Evolutionary conservation across 2,113 vertebrate genomes (phyloP), one percentile per base, ranked within the genome.

Genomic region (Sinocyclocheilus anophthalmus): DNA sequence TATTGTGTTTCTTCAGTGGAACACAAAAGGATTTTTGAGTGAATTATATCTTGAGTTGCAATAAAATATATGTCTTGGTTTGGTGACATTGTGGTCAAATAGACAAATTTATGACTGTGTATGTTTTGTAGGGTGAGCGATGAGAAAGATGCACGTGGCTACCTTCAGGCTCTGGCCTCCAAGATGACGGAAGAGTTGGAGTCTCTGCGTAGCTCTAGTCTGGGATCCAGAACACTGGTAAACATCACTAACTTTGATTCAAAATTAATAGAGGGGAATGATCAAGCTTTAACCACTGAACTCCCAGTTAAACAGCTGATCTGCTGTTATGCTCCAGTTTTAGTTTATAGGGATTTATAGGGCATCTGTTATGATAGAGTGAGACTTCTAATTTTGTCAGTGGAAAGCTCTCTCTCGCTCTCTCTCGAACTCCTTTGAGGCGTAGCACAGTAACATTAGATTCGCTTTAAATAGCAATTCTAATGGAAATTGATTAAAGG

Each of bases 161-260:
- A 99, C 87, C 97, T 99, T 42, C 98, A 99, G 77, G 97, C 98
- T 30, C 91, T 99, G 81, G 97, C 98, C 84, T 97, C 97, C 48
- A 99, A 99, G 94, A 99, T 99, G 97, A 98, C 97, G 0, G 98
- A 99, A 89, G 98, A 99, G 90, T 94, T 99, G 1, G 98, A 99
- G 87, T 93, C 96, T 0, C 88, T 99, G 73, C 94, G 97, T 59
- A 97, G 94, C 89, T 97, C 96, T 85, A 99, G 96, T 87, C 92
- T 99, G 87, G 97, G 97, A 0, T 94, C 96, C 8, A 94, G 97
- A 90, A 95, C 97, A 20, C 92, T 97, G 97, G 98, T 99, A 95
- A 92, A 92, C 24, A 45, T 33, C n/a, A 57, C 37, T 20, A 14
- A 4, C 12, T 77, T 33, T 42, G 37, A 48, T 11, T 48, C 45